A percentile compares a stretch with the other conserved stretches of the same genome.
These are phyloP conservation scores for Drosophila kuntzei DNA, from an alignment of 2,888 invertebrate genomes.

Conservation along the genomic window DNA sequence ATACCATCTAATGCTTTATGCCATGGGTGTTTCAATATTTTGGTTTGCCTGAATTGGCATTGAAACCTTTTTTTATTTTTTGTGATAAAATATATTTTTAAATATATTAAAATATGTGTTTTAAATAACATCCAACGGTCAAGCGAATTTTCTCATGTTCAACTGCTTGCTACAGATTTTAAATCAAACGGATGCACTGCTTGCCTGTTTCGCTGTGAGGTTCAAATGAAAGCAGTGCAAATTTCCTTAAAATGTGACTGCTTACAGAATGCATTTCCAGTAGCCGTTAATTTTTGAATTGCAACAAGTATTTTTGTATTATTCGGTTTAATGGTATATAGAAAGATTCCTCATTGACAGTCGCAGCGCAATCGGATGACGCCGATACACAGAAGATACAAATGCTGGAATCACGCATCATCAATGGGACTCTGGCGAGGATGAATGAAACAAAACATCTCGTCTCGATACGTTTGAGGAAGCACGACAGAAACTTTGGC, in stretches of 20 bases:
- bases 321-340: neutral
- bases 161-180: too few species aligned
- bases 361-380: neutral
- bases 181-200: neutral
- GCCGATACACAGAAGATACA: neutral
- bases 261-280: neutral
- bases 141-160: too few species aligned
- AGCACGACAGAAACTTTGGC: constrained; percentile 76
- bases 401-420: constrained; percentile 68
- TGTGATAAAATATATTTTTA: too few species aligned
- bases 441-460: constrained; percentile 69
- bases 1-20: too few species aligned
- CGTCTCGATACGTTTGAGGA: constrained; percentile 81
- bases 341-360: neutral
- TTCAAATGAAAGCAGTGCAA: neutral
- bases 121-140: neutral
- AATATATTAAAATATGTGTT: neutral
- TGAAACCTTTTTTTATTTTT: too few species aligned
- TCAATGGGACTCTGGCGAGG: constrained; percentile 77
- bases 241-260: neutral
- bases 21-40: too few species aligned
- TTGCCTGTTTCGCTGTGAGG: neutral
- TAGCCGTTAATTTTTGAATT: neutral
- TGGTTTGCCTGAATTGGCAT: too few species aligned
- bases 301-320: neutral